Evolutionary conservation across 2,113 vertebrate genomes (phyloP), one percentile per base, ranked within the genome.

Genomic region (Vimba vimba): DNA sequence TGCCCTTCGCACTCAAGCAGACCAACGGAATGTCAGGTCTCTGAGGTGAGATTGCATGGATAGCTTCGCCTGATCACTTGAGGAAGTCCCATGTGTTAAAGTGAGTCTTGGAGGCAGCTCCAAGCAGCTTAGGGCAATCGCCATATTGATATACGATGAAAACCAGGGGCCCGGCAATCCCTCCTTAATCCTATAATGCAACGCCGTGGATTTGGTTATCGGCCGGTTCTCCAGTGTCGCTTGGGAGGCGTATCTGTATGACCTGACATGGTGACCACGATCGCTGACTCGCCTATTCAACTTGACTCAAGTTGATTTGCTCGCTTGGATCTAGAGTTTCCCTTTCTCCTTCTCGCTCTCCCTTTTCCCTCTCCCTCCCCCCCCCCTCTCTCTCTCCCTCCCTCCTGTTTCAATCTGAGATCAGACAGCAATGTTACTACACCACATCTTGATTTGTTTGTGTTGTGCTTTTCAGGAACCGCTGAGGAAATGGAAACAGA

Each of bases 181-280:
- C 74, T 73, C 57, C 86, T 85, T 89, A 89, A 89, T 89, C 83
- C 86, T 87, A 87, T 87, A 89, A 89, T 89, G 86, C 88, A 85
- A 74, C 23, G 79, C 86, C 23, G 45, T 89, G 83, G 88, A 87
- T 89, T 83, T 89, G 64, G 88, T 87, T 89, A 89, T 89, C 83
- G 73, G 83, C 73, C 36, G 43, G 86, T 83, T 89, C 88, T 87
- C 88, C 86, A 59, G 85, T 89, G 88, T 87, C 86, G 82, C 62
- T 78, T 62, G 83, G 21, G 83, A 87, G 88, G 86, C 86, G 83
- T 89, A 89, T 87, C 88, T 89, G 79, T 81, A 86, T 89, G 88
- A 89, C 88, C 88, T 89, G 88, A 89, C 88, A 89, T 89, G 86
- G 83, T 87, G 88, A 89, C 88, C 86, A 69, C 83, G 83, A 89